Evolutionary conservation across 1,140 invertebrate genomes (phyloP).

Genomic region (fruit fly (Drosophila melanogaster)): DNA sequence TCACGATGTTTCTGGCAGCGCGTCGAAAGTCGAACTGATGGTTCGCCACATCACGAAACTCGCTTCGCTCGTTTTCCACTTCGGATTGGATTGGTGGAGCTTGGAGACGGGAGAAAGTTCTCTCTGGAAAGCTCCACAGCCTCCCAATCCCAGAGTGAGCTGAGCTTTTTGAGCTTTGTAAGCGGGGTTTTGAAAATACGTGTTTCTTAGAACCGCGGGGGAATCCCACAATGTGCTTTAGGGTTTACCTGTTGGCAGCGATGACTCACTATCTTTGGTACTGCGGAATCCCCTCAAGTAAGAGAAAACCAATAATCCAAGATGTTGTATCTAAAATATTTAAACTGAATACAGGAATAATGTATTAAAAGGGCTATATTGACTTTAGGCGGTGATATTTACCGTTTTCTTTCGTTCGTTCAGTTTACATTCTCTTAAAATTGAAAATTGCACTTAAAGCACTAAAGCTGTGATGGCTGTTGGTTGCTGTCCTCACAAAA

Average conservation of each 20-base stretch:
- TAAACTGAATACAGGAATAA: too few relatives aligned
- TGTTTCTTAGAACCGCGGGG: background rate
- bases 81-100: constrained; percentile 46
- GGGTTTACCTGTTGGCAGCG: background rate
- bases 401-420: too few relatives aligned
- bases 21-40: constrained; percentile 66
- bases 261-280: background rate
- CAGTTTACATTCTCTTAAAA: background rate
- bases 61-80: constrained; percentile 22
- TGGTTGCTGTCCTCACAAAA: constrained; percentile 6
- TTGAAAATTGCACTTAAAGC: background rate
- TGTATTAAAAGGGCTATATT: too few relatives aligned
- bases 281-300: background rate
- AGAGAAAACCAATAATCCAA: background rate
- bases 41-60: constrained; percentile 6
- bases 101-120: constrained; percentile 22
- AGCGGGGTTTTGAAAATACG: background rate
- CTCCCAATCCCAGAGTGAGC: background rate
- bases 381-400: too few relatives aligned
- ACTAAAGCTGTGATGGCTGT: background rate
- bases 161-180: background rate
- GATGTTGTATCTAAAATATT: background rate
- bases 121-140: constrained; percentile 10
- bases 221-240: too few relatives aligned
- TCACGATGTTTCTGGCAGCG: constrained; percentile 67